Evolutionary conservation across 2,113 vertebrate genomes (phyloP), one percentile per base, ranked within the genome.

Genomic region (Peucedramus taeniatus): DNA sequence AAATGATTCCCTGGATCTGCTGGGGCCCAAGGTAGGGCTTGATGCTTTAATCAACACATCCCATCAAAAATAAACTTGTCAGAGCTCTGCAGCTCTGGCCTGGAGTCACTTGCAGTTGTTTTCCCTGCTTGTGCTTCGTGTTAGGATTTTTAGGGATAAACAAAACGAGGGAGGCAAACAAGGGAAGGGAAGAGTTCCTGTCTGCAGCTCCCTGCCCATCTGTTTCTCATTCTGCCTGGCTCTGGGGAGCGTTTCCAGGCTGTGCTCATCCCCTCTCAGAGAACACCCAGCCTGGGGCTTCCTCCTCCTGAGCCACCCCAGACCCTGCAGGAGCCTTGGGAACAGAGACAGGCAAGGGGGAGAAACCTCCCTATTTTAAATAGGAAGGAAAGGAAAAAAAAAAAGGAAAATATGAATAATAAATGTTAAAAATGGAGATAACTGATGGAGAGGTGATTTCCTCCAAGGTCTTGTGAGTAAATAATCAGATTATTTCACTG

Each of bases 201-300:
- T 96, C 92, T 96, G 91, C 94, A 96, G 87, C 63, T 69, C 31
- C 1, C 70, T 94, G 83, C 84, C 95, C 97, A 96, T 97, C 97
- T 98, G 97, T 83, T 97, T 92, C 96, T 95, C 95, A 45, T 97
- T 26, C n/a, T 35, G 56, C n/a, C 56, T 24, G 56, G 2, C 33
- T 35, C 22, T 15, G 6, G n/a, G 56, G 56, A 59, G 13, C 22
- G 3, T 59, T 16, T 35, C 56, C n/a, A 57, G 1, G 33, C 56
- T n/a, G 13, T 15, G 54, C 10, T 57, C 54, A 10, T 22, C 54
- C 15, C 54, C 6, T 14, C 9, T 6, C 54, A 56, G 54, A 56
- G 31, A n/a, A 9, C 54, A 27, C 17, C 54, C 54, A 21, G 54
- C 54, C 31, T 8, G 13, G 9, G 53, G 12, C 30, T 56, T 2